phyloP scores from a whole-genome alignment of 1,140 invertebrate species.

The Diuraphis noxia region DNA sequence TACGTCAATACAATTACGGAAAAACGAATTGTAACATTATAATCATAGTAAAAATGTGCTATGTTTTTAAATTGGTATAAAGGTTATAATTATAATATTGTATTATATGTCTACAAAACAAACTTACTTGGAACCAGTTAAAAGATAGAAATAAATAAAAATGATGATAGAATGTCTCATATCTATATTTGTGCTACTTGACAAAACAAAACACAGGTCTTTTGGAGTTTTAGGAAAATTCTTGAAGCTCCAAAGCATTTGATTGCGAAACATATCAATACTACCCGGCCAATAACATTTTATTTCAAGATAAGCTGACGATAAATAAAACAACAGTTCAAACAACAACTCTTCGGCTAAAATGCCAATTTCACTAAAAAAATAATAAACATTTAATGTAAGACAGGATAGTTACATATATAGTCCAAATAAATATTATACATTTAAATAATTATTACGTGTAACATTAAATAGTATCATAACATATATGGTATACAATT shows the following conservation, averaged over 20 bases:
- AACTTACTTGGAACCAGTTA: conserved; percentile 48
- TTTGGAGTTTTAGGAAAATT: conserved; percentile 41
- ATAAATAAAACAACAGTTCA: conserved; percentile 18
- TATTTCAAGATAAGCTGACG: conserved; percentile 3
- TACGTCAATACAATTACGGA: too few species aligned
- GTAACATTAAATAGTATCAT: neutral
- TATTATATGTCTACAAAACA: neutral
- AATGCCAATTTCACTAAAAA: neutral
- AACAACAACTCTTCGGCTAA: conserved; percentile 23
- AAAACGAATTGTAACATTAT: neutral
- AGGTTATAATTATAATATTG: neutral
- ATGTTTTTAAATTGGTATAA: neutral
- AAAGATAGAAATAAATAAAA: conserved; percentile 44
- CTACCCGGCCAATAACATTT: conserved; percentile 34
- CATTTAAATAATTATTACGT: neutral
- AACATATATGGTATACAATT: too few species aligned
- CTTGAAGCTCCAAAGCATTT: neutral
- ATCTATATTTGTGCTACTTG: conserved; percentile 8
- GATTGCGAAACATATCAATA: conserved; percentile 7
- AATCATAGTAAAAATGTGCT: neutral
- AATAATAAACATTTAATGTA: neutral
- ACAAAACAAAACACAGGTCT: conserved; percentile 13
- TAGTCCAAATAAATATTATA: neutral
- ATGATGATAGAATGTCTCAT: neutral
- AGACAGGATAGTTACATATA: neutral